Base-by-base conservation (phyloP, 2,113 vertebrate species). In the Prochilodus magdalenae region DNA sequence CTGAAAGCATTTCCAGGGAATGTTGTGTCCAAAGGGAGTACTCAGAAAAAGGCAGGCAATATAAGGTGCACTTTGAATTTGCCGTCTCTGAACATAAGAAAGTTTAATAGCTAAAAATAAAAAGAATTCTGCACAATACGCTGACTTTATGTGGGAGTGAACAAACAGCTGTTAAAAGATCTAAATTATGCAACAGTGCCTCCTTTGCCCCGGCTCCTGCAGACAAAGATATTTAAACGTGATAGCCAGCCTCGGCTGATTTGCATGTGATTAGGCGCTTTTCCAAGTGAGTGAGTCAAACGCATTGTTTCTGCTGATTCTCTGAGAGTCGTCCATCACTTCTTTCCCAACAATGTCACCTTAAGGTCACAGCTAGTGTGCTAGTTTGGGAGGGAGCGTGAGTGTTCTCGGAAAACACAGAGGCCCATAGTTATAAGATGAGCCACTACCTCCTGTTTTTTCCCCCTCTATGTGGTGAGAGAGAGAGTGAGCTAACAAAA, bases 401-500 rank as follows among this genome's bases (percentile, higher is more conserved):
- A 62, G 81, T 73, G 73, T 82, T 84, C 51, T 82, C 75, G 70
- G 82, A 86, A 85, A 44, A 70, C 78, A 75, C 44, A 84, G 71
- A 76, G 80, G 72, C 77, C 82, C 75, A 80, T 36, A 47, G 83
- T 84, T 84, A 74, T 62, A 67, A 72, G 72, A 84, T 79, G 83
- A 87, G 79, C 86, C 91, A 89, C 85, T 88, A 60, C 49, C 4
- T 73, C 75, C 81, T 79, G 60, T 75, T 75, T 75, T 63, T 81
- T 51, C 26, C 14, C 66, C 26, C 83, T 90, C 85, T 59, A 66
- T 75, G 81, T 84, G 78, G 82, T n/a, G n/a, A n/a, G n/a, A 82
- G 67, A 84, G 87, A 86, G 87, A 40, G 55, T 84, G 77, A 40
- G 62, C 82, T 87, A 87, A 92, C 91, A 93, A 93, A 90, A 88